Evolutionary conservation across 2,888 invertebrate genomes (phyloP).

Genomic region (Nemoura dubitans): DNA sequence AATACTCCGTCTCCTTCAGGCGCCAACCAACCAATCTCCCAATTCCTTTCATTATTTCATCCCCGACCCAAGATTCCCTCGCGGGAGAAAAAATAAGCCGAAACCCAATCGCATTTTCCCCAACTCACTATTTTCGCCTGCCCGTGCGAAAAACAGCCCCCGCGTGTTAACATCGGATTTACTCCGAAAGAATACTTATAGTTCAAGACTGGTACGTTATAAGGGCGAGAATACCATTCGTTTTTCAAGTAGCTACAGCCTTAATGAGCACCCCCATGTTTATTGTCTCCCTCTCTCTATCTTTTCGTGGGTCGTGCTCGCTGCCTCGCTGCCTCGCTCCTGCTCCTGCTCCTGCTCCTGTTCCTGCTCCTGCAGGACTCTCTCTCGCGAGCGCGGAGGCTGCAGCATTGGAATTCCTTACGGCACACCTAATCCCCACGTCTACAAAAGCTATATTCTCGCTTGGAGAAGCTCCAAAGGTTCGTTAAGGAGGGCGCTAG

Average conservation of each 20-base stretch:
- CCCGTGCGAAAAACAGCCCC: constrained; percentile 43
- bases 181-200: constrained; percentile 47
- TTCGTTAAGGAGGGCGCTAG: constrained; percentile 48
- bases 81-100: constrained; percentile 34
- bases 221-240: constrained; percentile 47
- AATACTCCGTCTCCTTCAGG: background rate
- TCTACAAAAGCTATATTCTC: constrained; percentile 41
- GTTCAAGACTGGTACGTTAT: constrained; percentile 42
- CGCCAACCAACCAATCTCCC: background rate
- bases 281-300: constrained; percentile 31
- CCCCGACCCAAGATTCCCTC: constrained; percentile 31
- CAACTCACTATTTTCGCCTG: constrained; percentile 44
- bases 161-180: constrained; percentile 48
- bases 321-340: background rate
- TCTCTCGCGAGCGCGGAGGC: background rate
- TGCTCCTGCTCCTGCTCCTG: background rate
- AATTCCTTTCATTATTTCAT: constrained; percentile 39
- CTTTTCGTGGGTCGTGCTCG: background rate
- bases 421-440: constrained; percentile 48
- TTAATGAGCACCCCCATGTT: constrained; percentile 45
- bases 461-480: constrained; percentile 47
- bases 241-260: constrained; percentile 45
- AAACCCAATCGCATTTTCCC: constrained; percentile 44
- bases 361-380: background rate
- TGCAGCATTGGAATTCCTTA: constrained; percentile 47